Percentiles rank a stretch among this genome's conserved stretches.
These are phyloP conservation scores for Nemotelus nigrinus DNA, from an alignment of 2,888 invertebrate genomes.

Conservation along the genomic window DNA sequence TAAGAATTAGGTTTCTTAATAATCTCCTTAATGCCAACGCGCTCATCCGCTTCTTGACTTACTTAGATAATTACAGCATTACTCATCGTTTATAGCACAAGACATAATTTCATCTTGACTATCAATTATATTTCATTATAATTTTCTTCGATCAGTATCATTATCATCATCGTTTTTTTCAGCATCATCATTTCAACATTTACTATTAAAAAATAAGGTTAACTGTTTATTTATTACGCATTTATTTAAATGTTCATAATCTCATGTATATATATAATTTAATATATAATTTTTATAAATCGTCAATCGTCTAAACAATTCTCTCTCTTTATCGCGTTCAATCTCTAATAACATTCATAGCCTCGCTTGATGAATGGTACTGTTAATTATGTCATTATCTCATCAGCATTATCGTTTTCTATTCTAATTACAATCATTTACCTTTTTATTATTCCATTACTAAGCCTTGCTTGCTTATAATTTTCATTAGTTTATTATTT, in stretches of 20 bases:
- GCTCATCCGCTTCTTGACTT: too few species aligned
- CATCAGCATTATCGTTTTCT: conserved; percentile 17
- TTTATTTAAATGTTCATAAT: conserved; percentile 46
- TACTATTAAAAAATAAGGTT: conserved; percentile 51
- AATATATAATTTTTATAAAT: conserved; percentile 18
- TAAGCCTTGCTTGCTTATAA: not conserved
- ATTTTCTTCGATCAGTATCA: conserved; percentile 1
- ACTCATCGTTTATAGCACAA: too few species aligned
- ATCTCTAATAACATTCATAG: conserved; percentile 44
- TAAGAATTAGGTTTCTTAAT: too few species aligned
- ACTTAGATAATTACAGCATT: too few species aligned
- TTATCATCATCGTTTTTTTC: not conserved
- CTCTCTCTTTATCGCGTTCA: too few species aligned
- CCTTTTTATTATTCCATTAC: conserved; percentile 1
- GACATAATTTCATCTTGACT: not conserved
- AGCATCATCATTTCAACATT: conserved; percentile 36
- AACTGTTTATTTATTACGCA: conserved; percentile 49
- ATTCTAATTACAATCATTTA: conserved; percentile 12
- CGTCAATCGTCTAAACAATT: too few species aligned
- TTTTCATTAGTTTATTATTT: not conserved
- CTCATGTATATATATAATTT: conserved; percentile 50
- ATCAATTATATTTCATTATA: not conserved
- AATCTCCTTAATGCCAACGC: too few species aligned
- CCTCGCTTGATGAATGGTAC: conserved; percentile 48
- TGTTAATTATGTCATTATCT: conserved; percentile 46